Evolutionary conservation across 2,797 vertebrate genomes (phyloP), one percentile per base, ranked within the genome.

Genomic region (Eidolon dupreanum): DNA sequence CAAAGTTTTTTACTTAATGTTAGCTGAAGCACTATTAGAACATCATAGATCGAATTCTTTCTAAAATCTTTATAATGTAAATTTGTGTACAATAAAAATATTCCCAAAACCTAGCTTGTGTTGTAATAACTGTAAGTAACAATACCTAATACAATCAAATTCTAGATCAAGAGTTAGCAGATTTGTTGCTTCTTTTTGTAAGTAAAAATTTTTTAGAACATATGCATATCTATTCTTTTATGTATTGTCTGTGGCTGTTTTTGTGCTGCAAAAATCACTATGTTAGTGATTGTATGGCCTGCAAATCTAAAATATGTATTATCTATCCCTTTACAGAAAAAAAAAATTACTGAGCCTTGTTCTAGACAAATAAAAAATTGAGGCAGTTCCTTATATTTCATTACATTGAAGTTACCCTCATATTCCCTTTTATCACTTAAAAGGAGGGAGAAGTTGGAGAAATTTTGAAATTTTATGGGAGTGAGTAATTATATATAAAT

Each of bases 1-100:
- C 85, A 92, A 90, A 57, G 73, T 12, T 2, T 81, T 93, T 88
- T 9, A 61, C 46, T 93, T 96, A 79, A 46, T 93, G 49, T 83
- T 89, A 71, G 31, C 6, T n/a, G 63, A 94, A 75, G 10, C 36
- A 49, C 79, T 71, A 61, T 19, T 55, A 51, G 89, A 70, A 75
- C 31, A 68, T 78, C 9, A 22, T 66, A 91, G 13, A n/a, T 75
- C 1, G 20, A 92, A 66, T 78, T 10, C 8, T 91, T 65, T 63
- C 57, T 89, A 84, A 88, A 86, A 89, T 13, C 2, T 81, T 79
- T 73, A 68, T 74, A 85, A 90, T 92, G 31, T 73, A 87, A 85
- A 63, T 43, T 26, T 84, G 33, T 53, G 9, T 63, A 43, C 49
- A 90, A 68, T 83, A 93, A 95, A 93, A 75, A 71, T 55, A 79